Conservation (phyloP, 2,888 invertebrate species). For the Pollenia angustigena region DNA sequence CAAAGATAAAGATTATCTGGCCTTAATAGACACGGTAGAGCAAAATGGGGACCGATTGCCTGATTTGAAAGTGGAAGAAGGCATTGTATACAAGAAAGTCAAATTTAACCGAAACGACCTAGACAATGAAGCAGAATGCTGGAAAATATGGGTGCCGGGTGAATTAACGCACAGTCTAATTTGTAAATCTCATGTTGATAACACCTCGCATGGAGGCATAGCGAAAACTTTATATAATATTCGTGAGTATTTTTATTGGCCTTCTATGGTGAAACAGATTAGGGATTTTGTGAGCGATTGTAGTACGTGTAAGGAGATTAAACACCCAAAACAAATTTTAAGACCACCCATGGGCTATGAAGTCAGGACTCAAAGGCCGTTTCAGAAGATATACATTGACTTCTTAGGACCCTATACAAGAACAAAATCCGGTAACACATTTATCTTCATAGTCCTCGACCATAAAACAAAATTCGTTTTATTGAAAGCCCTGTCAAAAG, state of each 20-base stretch:
- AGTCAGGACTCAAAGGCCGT: neutral
- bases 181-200: neutral
- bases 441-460: neutral
- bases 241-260: conserved; percentile 15
- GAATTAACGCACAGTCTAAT: neutral
- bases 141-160: conserved; percentile 5
- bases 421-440: conserved; percentile 3
- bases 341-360: conserved; percentile 24
- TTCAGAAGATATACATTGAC: conserved; percentile 29
- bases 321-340: conserved; percentile 26
- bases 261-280: neutral
- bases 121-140: neutral
- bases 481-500: conserved; percentile 10
- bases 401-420: conserved; percentile 20
- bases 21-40: neutral
- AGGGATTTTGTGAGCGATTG: neutral
- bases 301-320: conserved; percentile 3
- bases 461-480: conserved; percentile 34
- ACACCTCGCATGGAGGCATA: conserved; percentile 1
- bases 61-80: neutral
- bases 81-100: neutral
- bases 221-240: conserved; percentile 18
- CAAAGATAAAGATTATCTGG: neutral
- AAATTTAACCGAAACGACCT: neutral
- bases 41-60: conserved; percentile 4